A percentile compares a stretch with the other conserved stretches of the same genome.
Evolutionary conservation across 2,113 vertebrate species (phyloP).

Genomic region (Cromileptes altivelis): DNA sequence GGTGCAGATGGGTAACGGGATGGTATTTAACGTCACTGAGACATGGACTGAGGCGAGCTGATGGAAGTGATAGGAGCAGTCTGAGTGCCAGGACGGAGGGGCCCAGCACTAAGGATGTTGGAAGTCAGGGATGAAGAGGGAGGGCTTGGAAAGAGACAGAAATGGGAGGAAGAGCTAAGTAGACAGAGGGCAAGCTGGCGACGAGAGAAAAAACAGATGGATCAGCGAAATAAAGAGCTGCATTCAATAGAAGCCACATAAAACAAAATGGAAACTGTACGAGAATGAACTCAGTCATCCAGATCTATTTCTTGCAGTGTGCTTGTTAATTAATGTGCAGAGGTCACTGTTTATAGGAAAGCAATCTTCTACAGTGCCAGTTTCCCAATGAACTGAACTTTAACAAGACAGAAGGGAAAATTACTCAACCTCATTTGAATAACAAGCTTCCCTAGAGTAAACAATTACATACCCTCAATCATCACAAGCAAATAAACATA

Average conservation of each 20-base stretch:
- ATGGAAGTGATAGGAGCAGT: conserved; percentile 63
- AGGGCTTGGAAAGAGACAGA: conserved; percentile 22
- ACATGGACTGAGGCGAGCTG: conserved; percentile 40
- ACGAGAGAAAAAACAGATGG: conserved; percentile 7
- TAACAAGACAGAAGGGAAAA: conserved; percentile 52
- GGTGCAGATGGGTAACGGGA: conserved; percentile 64
- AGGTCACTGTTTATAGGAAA: conserved; percentile 52
- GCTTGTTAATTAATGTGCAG: conserved; percentile 31
- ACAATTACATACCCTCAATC: conserved; percentile 63
- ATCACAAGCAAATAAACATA: conserved; percentile 63
- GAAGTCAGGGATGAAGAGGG: conserved; percentile 22
- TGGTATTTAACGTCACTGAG: conserved; percentile 61
- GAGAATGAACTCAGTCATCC: neutral
- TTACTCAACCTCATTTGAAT: conserved; percentile 62
- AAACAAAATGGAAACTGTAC: conserved; percentile 26
- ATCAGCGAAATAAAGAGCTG: conserved; percentile 21
- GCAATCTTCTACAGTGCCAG: conserved; percentile 42
- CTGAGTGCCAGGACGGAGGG: conserved; percentile 45
- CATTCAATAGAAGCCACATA: neutral
- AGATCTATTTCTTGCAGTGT: neutral
- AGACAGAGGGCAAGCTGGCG: conserved; percentile 7
- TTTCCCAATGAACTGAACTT: conserved; percentile 47
- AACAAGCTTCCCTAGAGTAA: conserved; percentile 56
- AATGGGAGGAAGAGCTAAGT: neutral
- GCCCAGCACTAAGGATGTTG: conserved; percentile 38